These are phyloP conservation scores for Calliopsis andreniformis DNA, from an alignment of 1,140 invertebrate genomes.

Conservation along the genomic window DNA sequence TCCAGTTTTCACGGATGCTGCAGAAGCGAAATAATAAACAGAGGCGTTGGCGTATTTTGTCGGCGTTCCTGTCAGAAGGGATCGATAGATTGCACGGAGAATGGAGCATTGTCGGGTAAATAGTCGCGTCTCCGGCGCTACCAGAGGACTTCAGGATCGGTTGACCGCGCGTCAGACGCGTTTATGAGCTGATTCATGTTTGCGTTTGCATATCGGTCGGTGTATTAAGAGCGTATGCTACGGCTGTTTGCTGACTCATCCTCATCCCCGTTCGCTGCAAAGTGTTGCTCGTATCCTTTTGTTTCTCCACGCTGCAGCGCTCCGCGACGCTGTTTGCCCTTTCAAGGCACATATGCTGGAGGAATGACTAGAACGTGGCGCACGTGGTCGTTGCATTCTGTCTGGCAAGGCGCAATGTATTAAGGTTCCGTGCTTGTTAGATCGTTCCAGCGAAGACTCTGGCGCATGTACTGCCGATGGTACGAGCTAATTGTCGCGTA, in stretches of 20 bases:
- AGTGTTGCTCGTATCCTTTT: slow-evolving; percentile 17
- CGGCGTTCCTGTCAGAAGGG: not conserved
- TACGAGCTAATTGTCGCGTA: not conserved
- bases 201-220: slow-evolving; percentile 15
- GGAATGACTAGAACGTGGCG: not conserved
- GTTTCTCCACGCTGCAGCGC: not conserved
- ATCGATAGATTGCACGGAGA: not conserved
- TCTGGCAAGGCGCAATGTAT: not conserved
- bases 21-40: slow-evolving; percentile 12
- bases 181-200: not conserved
- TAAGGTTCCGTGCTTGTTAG: not conserved
- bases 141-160: not conserved
- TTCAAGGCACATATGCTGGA: not conserved
- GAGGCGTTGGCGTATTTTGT: not conserved
- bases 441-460: not conserved
- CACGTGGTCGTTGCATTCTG: not conserved
- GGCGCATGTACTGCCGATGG: not conserved
- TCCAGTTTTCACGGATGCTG: not conserved
- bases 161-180: not conserved
- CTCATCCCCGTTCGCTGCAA: too few species aligned
- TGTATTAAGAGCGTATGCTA: slow-evolving; percentile 19
- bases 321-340: not conserved
- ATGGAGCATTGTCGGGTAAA: not conserved
- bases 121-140: not conserved
- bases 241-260: slow-evolving; percentile 3